A percentile compares a stretch with the other conserved stretches of the same genome.
Conservation (phyloP, 2,797 vertebrate species). For the Tadarida brasiliensis region DNA sequence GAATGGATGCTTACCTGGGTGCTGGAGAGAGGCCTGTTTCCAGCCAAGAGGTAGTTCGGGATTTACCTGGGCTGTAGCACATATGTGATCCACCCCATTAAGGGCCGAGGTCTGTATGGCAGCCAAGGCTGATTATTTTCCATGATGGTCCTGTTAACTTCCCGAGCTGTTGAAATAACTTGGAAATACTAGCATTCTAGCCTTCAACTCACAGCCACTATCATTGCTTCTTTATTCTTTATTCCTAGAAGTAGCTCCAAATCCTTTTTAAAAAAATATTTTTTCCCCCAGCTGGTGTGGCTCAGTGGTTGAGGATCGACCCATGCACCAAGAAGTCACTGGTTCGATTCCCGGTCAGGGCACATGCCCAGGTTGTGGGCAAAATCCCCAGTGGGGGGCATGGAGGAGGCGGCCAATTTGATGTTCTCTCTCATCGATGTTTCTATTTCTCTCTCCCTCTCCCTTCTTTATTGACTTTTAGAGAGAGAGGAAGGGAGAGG, state of each 20-base stretch:
- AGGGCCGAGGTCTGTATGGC: not conserved
- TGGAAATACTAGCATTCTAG: not conserved
- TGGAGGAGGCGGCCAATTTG: no score
- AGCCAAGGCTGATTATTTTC: not conserved
- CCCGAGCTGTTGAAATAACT: not conserved
- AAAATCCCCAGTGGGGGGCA: no score
- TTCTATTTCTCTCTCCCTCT: no score
- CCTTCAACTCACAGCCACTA: not conserved
- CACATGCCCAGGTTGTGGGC: no score
- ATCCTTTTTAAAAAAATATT: not conserved
- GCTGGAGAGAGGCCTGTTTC: not conserved
- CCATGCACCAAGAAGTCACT: no score
- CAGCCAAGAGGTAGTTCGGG: not conserved
- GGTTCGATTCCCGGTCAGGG: no score
- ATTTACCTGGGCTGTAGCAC: not conserved
- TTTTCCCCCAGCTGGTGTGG: no score
- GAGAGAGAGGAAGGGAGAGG: no score
- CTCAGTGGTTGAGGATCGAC: no score
- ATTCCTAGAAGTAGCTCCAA: not conserved
- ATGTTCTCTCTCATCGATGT: no score
- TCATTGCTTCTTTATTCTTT: not conserved
- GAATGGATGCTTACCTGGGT: not conserved
- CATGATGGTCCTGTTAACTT: not conserved
- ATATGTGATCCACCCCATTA: not conserved
- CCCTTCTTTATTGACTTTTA: no score